phyloP scores from a whole-genome alignment of 2,113 vertebrate genomes.

The Mormyrus iriodes region DNA sequence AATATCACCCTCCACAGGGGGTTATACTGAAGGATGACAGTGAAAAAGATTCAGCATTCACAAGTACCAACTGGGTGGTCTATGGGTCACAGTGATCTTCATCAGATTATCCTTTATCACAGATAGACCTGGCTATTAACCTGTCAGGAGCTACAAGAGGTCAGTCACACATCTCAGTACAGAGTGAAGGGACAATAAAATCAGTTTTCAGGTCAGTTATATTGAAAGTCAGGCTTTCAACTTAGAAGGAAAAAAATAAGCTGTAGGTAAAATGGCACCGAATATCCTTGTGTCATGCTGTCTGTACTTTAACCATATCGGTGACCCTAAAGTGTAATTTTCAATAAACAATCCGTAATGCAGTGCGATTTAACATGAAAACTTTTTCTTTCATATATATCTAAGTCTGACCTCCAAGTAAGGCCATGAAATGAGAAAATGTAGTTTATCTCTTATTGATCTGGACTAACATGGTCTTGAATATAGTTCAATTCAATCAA shows the following conservation, averaged over 20 bases:
- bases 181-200: background rate
- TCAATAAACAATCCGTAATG: background rate
- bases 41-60: background rate
- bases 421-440: background rate
- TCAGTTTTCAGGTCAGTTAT: background rate
- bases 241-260: background rate
- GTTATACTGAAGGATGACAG: background rate
- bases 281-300: background rate
- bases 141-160: background rate
- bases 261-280: background rate
- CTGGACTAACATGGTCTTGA: background rate
- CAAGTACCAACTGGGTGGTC: background rate
- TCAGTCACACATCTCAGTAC: background rate
- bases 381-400: background rate
- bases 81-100: background rate
- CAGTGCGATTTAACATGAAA: background rate
- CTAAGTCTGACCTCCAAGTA: background rate
- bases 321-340: background rate
- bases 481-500: background rate
- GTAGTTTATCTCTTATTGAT: background rate
- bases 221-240: background rate
- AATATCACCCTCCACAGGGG: background rate
- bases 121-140: background rate
- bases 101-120: background rate
- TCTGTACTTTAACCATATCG: background rate